phyloP scores from a whole-genome alignment of 35 echinoderm and acorn worm species.

The Strongylocentrotus purpuratus region DNA sequence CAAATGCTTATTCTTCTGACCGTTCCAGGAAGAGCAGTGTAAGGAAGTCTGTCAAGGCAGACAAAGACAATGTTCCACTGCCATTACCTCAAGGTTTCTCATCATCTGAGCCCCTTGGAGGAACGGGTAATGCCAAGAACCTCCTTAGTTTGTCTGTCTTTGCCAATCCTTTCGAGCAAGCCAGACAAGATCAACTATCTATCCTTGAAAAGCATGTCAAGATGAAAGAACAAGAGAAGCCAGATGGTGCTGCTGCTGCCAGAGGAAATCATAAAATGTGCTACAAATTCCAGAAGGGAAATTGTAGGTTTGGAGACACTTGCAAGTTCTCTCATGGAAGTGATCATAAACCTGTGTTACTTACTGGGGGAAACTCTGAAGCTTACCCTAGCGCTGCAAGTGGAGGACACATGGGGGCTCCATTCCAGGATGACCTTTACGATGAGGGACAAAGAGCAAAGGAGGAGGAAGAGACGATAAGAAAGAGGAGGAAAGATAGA shows the following conservation, averaged over 20 bases:
- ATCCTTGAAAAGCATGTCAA: conserved; percentile 39
- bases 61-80: background rate
- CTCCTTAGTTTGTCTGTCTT: conserved; percentile 34
- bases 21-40: background rate
- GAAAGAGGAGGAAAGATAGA: conserved; percentile 10
- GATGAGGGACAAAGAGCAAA: background rate
- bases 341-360: background rate
- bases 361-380: background rate
- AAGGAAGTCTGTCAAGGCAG: background rate
- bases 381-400: background rate
- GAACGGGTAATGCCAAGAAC: background rate
- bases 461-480: conserved; percentile 38
- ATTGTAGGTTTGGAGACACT: conserved; percentile 31
- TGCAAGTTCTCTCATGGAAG: background rate
- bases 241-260: background rate
- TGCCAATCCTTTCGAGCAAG: conserved; percentile 44
- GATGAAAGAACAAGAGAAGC: conserved; percentile 32
- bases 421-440: background rate
- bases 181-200: conserved; percentile 25
- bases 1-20: background rate
- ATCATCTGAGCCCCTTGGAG: background rate
- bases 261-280: conserved; percentile 6
- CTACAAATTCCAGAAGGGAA: conserved; percentile 40
- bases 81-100: conserved; percentile 6
- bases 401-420: conserved; percentile 11